Conservation (phyloP, 1,140 invertebrate genomes). For the Calephelis virginiensis region DNA sequence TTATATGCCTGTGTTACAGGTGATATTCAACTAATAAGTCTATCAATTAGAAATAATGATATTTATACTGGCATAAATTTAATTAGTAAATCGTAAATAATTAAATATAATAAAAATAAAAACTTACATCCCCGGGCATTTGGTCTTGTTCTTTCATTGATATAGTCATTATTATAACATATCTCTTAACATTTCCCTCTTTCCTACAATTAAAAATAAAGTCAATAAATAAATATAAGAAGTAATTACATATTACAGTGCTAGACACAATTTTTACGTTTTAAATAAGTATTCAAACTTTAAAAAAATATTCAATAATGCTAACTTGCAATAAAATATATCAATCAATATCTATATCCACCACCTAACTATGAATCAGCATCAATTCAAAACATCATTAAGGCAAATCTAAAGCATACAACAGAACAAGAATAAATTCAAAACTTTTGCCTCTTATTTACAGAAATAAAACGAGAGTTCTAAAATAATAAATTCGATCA, state of each 20-base stretch:
- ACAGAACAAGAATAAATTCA: neutral
- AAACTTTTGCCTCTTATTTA: neutral
- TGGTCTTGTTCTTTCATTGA: conserved; percentile 74
- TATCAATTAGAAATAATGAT: no score
- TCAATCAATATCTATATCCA: conserved; percentile 7
- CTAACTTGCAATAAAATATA: conserved; percentile 11
- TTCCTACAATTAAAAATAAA: conserved; percentile 38
- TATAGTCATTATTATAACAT: conserved; percentile 74
- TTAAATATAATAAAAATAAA: conserved; percentile 8
- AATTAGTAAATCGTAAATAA: neutral
- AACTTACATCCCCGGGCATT: conserved; percentile 67
- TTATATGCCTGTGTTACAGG: no score
- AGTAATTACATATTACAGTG: neutral
- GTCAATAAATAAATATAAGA: conserved; percentile 1
- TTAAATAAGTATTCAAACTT: neutral
- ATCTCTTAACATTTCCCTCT: conserved; percentile 58
- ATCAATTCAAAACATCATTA: neutral
- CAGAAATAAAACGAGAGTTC: conserved; percentile 28
- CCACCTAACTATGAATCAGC: neutral
- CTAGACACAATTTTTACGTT: no score
- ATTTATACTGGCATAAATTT: no score
- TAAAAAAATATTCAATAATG: neutral
- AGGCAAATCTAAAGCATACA: neutral
- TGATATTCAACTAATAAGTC: no score
- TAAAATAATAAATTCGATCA: conserved; percentile 70